phyloP scores from a whole-genome alignment of 2,888 invertebrate species.

The Cheilosia impressa region DNA sequence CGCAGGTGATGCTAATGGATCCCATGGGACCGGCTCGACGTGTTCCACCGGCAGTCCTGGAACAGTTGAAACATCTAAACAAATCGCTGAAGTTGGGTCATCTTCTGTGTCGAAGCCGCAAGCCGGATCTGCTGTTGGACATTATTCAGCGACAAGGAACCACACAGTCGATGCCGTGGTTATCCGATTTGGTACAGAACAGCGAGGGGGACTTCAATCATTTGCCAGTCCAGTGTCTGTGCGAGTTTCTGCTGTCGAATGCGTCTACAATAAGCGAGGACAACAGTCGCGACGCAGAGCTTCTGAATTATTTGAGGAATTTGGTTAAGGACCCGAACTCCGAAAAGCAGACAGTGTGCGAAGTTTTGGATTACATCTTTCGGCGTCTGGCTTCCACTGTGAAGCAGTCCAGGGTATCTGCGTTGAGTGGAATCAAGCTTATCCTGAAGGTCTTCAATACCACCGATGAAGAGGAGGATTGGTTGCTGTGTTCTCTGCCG shows the following conservation, averaged over 20 bases:
- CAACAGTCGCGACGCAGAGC: constrained; percentile 87
- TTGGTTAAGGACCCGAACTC: constrained; percentile 84
- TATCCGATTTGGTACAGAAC: constrained; percentile 96
- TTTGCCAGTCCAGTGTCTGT: constrained; percentile 98
- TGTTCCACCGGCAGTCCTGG: constrained; percentile 91
- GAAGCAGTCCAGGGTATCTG: constrained; percentile 90
- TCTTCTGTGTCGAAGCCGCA: constrained; percentile 93
- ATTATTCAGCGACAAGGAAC: constrained; percentile 96
- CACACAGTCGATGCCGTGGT: constrained; percentile 98
- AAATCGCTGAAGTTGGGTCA: constrained; percentile 92
- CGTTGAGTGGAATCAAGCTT: constrained; percentile 88
- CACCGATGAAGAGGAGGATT: constrained; percentile 84
- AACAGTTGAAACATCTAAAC: constrained; percentile 91
- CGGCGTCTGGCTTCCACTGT: constrained; percentile 93
- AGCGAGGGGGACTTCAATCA: constrained; percentile 91
- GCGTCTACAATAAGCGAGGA: constrained; percentile 88
- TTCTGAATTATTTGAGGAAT: constrained; percentile 86
- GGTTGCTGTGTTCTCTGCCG: constrained; percentile 88
- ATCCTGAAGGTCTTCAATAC: constrained; percentile 84
- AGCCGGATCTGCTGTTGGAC: constrained; percentile 95
- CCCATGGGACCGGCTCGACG: constrained; percentile 92
- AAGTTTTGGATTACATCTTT: constrained; percentile 93
- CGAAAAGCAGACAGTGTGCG: constrained; percentile 88
- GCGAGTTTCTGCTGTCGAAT: constrained; percentile 94
- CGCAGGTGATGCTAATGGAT: constrained; percentile 93